Evolutionary conservation across 1,140 invertebrate genomes (phyloP).

Genomic region (Neodiprion virginianus): DNA sequence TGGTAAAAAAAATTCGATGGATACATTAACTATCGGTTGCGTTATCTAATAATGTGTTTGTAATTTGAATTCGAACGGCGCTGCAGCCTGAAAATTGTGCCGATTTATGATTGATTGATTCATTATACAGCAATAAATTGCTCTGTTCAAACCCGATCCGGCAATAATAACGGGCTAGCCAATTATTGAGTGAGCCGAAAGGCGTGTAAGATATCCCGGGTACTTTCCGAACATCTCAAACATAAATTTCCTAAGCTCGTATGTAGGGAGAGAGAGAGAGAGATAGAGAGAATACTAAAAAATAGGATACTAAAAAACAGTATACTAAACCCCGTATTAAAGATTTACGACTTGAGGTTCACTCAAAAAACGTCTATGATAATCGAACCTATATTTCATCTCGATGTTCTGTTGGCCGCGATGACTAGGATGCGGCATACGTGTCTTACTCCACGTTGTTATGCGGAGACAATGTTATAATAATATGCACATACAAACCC

Average conservation of each 20-base stretch:
- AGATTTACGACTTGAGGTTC: too few species aligned
- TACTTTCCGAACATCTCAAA: too few species aligned
- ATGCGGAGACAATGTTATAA: not conserved
- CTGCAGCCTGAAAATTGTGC: not conserved
- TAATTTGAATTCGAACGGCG: not conserved
- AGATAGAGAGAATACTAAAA: too few species aligned
- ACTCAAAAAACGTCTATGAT: too few species aligned
- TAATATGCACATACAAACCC: not conserved
- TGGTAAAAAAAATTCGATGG: not conserved
- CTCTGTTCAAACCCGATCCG: constrained; percentile 4
- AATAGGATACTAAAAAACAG: too few species aligned
- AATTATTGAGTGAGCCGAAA: not conserved
- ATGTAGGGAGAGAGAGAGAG: not conserved
- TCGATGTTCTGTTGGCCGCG: too few species aligned
- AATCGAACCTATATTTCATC: too few species aligned
- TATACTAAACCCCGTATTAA: too few species aligned
- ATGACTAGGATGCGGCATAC: too few species aligned
- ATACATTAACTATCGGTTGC: not conserved
- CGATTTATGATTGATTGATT: not conserved
- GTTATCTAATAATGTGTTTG: too few species aligned
- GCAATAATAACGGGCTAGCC: not conserved
- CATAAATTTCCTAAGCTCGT: not conserved
- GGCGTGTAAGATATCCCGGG: not conserved
- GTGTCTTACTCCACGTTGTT: not conserved
- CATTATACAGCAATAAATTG: not conserved